phyloP scores from a whole-genome alignment of 1,140 invertebrate species.

The Drosophila paulistorum region DNA sequence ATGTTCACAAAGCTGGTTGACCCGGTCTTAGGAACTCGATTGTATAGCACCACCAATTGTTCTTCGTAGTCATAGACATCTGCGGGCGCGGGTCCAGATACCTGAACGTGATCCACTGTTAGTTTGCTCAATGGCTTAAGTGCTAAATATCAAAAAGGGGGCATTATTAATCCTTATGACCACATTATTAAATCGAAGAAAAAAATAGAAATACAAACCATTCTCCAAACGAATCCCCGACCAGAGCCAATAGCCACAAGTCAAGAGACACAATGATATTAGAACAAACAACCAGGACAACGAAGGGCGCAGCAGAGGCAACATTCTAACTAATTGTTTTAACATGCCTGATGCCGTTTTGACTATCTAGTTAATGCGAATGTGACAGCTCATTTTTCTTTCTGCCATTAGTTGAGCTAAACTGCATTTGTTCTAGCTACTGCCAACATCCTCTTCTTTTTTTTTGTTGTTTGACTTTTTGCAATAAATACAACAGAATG shows the following conservation, averaged over 20 bases:
- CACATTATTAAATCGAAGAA: not conserved
- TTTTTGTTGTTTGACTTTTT: constrained; percentile 44
- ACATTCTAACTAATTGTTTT: constrained; percentile 67
- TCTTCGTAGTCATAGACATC: constrained; percentile 84
- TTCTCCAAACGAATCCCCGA: constrained; percentile 57
- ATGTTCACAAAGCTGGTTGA: constrained; percentile 99
- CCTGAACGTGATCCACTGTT: constrained; percentile 10
- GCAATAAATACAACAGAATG: constrained; percentile 21
- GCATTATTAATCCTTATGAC: not conserved
- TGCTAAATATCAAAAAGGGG: constrained; percentile 22
- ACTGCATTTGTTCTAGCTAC: constrained; percentile 20
- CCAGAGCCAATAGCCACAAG: constrained; percentile 66
- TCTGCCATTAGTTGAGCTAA: constrained; percentile 27
- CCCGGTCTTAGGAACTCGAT: constrained; percentile 99
- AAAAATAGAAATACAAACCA: constrained; percentile 30
- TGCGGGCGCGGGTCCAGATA: constrained; percentile 15
- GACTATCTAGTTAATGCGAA: constrained; percentile 5
- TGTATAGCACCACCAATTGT: constrained; percentile 94
- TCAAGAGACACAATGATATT: constrained; percentile 48
- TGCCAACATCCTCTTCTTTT: constrained; percentile 22
- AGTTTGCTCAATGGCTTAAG: constrained; percentile 57
- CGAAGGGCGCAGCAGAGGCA: constrained; percentile 58
- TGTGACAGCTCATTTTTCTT: constrained; percentile 50
- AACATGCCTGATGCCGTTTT: constrained; percentile 40
- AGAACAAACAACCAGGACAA: constrained; percentile 61